These are phyloP conservation scores for Chloroclystis v-ata DNA, from an alignment of 2,888 invertebrate species.

Conservation along the genomic window DNA sequence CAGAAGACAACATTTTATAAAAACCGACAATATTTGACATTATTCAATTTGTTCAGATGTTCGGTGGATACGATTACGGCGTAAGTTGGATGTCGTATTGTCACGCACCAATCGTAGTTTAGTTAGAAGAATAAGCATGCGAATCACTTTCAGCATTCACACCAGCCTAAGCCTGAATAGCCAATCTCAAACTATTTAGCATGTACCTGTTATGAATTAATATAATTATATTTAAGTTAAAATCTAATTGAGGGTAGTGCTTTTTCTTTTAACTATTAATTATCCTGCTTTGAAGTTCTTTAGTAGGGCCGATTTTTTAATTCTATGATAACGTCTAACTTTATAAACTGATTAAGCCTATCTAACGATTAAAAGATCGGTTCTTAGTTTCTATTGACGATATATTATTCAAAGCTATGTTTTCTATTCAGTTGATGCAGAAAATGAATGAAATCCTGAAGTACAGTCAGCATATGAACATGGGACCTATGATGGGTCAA, in stretches of 20 bases:
- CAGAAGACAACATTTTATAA: no score
- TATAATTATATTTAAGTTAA: no score
- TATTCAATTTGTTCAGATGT: conserved; percentile 71
- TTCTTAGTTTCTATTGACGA: no score
- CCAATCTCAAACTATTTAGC: conserved; percentile 11
- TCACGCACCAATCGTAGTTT: conserved; percentile 29
- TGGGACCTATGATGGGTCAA: conserved; percentile 67
- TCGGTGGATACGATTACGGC: conserved; percentile 77
- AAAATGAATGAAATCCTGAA: conserved; percentile 68
- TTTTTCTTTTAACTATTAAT: not conserved
- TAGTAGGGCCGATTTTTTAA: no score
- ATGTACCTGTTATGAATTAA: not conserved
- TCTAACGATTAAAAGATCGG: no score
- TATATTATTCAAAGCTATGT: conserved; percentile 18
- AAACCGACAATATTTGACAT: conserved; percentile 26
- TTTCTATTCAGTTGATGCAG: conserved; percentile 62
- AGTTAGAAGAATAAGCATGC: conserved; percentile 24
- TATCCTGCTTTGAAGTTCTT: no score
- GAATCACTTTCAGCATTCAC: conserved; percentile 12
- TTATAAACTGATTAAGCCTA: no score
- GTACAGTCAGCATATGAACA: conserved; percentile 60
- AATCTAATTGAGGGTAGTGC: not conserved
- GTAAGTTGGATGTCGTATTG: conserved; percentile 63
- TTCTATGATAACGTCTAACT: no score
- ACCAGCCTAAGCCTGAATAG: not conserved